These are phyloP conservation scores for Anguilla megastoma DNA, from an alignment of 2,797 vertebrate species.

Conservation along the genomic window DNA sequence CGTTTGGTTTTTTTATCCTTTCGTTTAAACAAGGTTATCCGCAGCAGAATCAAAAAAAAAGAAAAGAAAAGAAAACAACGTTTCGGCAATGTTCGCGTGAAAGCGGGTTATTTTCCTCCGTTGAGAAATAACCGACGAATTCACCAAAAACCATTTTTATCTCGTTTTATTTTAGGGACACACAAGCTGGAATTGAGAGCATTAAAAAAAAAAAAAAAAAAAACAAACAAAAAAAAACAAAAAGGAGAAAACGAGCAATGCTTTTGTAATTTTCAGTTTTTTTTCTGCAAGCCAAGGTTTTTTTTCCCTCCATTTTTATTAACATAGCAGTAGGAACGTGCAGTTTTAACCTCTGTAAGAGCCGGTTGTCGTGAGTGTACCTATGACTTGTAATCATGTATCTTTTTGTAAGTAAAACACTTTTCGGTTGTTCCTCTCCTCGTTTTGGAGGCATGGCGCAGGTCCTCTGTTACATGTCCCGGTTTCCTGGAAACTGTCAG, in stretches of 20 bases:
- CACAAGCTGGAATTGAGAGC: slow-evolving; percentile 64
- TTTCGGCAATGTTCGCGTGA: slow-evolving; percentile 58
- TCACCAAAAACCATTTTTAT: slow-evolving; percentile 69
- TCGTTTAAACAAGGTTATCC: slow-evolving; percentile 37
- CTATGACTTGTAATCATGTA: slow-evolving; percentile 54
- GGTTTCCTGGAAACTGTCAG: slow-evolving; percentile 63
- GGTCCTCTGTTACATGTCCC: slow-evolving; percentile 66
- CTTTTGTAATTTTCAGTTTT: slow-evolving; percentile 47
- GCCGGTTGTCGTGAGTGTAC: slow-evolving; percentile 58
- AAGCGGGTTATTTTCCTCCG: slow-evolving; percentile 48
- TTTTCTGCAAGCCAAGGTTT: slow-evolving; percentile 36
- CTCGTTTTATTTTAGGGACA: slow-evolving; percentile 73
- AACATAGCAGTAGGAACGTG: slow-evolving; percentile 48
- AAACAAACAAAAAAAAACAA: not conserved
- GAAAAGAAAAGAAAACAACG: not conserved
- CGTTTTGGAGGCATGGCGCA: slow-evolving; percentile 60
- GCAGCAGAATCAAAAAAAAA: slow-evolving; percentile 9
- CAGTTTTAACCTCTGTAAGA: slow-evolving; percentile 46
- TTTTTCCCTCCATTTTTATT: slow-evolving; percentile 51
- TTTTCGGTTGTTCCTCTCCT: slow-evolving; percentile 51
- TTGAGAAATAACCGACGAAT: slow-evolving; percentile 51
- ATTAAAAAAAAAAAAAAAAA: slow-evolving; percentile 55
- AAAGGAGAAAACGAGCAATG: not conserved
- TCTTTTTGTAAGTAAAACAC: slow-evolving; percentile 56
- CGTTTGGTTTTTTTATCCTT: slow-evolving; percentile 44